Evolutionary conservation across 2,797 vertebrate genomes (phyloP).

Genomic region (Ceryle rudis): DNA sequence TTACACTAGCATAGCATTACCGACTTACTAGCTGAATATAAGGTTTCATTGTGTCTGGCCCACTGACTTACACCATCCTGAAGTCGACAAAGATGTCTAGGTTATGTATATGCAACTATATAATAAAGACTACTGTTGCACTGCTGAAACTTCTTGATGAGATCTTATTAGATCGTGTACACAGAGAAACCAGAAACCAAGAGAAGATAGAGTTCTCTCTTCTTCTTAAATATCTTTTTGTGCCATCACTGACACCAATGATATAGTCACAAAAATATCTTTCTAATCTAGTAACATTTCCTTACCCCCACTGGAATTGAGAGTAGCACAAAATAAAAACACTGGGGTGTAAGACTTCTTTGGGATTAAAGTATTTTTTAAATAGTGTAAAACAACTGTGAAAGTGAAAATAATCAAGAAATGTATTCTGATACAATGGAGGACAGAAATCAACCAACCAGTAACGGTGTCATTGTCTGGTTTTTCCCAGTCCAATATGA

Average conservation of each 20-base stretch:
- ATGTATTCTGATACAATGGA: background rate
- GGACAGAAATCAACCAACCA: constrained; percentile 79
- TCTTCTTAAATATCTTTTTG: background rate
- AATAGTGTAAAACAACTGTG: background rate
- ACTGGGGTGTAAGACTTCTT: background rate
- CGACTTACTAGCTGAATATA: background rate
- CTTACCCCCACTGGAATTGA: background rate
- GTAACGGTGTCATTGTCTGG: constrained; percentile 90
- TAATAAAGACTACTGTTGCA: background rate
- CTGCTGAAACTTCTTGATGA: background rate
- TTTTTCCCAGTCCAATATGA: constrained; percentile 95
- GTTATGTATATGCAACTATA: background rate
- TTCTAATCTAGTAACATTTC: background rate
- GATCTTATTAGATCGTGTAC: background rate
- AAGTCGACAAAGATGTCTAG: background rate
- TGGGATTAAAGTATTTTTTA: background rate
- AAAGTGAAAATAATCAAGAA: background rate
- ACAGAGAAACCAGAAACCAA: background rate
- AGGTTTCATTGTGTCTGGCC: background rate
- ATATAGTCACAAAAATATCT: background rate
- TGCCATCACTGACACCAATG: background rate
- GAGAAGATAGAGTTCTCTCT: background rate
- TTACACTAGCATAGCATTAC: background rate
- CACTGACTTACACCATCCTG: background rate
- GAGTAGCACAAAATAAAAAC: background rate